These are phyloP conservation scores for Drosophila setosimentum DNA, from an alignment of 2,888 invertebrate genomes.

Conservation along the genomic window DNA sequence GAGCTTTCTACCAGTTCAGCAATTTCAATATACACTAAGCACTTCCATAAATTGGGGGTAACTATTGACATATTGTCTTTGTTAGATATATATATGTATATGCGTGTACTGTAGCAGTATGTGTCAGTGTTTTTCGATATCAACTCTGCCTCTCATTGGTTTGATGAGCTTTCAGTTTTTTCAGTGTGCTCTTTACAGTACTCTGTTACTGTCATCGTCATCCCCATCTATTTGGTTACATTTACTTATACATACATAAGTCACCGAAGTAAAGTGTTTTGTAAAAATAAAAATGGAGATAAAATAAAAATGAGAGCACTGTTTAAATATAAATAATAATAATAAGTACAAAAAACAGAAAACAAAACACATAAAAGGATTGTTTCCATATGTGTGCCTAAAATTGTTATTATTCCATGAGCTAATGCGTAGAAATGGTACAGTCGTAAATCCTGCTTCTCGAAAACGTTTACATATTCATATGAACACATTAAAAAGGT, in stretches of 20 bases:
- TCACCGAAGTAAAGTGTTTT: slow-evolving; percentile 37
- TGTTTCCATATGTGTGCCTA: slow-evolving; percentile 33
- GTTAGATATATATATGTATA: not conserved
- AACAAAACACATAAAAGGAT: not conserved
- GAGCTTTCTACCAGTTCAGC: not conserved
- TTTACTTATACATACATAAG: slow-evolving; percentile 58
- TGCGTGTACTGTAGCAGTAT: slow-evolving; percentile 5
- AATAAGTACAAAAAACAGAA: not conserved
- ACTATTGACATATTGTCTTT: not conserved
- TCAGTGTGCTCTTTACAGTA: slow-evolving; percentile 32
- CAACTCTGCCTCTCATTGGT: slow-evolving; percentile 21
- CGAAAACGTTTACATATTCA: slow-evolving; percentile 26
- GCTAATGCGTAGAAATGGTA: slow-evolving; percentile 25
- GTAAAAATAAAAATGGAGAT: slow-evolving; percentile 17
- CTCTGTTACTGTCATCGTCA: slow-evolving; percentile 38
- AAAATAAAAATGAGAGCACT: slow-evolving; percentile 5
- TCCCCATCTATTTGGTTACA: slow-evolving; percentile 48
- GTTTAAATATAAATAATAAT: not conserved
- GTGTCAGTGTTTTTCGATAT: slow-evolving; percentile 19
- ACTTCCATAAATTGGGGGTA: not conserved
- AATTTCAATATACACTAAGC: not conserved
- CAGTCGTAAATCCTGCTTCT: slow-evolving; percentile 14
- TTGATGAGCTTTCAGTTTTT: slow-evolving; percentile 35
- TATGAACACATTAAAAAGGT: slow-evolving; percentile 33
- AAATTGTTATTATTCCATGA: slow-evolving; percentile 12